Conservation (phyloP, 2,113 vertebrate genomes). For the Perognathus longimembris region DNA sequence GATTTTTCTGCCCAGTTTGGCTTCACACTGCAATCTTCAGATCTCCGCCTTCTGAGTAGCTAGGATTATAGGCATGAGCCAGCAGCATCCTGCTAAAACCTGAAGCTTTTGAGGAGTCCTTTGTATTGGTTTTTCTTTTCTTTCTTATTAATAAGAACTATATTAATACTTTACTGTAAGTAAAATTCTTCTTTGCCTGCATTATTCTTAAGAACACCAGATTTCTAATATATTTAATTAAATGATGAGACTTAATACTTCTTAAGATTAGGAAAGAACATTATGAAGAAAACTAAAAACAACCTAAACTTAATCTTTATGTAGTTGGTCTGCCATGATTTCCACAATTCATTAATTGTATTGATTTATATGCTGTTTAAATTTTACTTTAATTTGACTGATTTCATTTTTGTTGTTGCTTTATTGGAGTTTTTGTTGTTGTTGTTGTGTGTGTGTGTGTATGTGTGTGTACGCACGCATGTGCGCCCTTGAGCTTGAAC, state of each 20-base stretch:
- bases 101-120: background rate
- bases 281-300: background rate
- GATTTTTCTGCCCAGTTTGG: too few species aligned
- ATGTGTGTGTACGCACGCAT: too few species aligned
- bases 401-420: background rate
- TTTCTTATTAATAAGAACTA: constrained; percentile 4
- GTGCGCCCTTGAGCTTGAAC: background rate
- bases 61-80: too few species aligned
- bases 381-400: background rate
- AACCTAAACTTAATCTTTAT: background rate
- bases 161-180: background rate
- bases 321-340: background rate
- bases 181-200: constrained; percentile 15
- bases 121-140: background rate
- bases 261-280: background rate
- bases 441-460: too few species aligned
- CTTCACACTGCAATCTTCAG: too few species aligned
- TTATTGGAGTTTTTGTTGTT: too few species aligned
- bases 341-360: background rate
- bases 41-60: too few species aligned
- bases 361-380: constrained; percentile 7
- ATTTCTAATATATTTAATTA: background rate
- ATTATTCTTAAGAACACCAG: background rate
- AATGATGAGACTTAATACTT: background rate
- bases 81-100: too few species aligned